Evolutionary conservation across 2,888 invertebrate species (phyloP), one percentile per base, ranked within the genome.

Genomic region (Perdita meconis): DNA sequence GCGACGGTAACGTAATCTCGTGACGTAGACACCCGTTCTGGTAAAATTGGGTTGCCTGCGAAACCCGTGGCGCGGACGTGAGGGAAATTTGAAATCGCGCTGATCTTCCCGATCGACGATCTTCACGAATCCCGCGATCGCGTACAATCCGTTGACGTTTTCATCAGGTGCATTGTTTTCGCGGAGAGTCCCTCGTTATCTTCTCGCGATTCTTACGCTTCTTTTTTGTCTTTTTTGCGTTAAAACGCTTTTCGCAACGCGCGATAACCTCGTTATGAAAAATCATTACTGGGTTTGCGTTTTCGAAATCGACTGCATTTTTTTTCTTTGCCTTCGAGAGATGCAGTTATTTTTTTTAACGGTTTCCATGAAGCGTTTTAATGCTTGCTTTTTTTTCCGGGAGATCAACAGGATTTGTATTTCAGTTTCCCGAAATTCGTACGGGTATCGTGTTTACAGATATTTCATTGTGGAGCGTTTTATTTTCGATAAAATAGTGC

Each of bases 211-310:
- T 2, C 6, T n/a, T n/a, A n/a, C n/a, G 16, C 10, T 19, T 34
- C 4, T 16, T 36, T 34, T 19, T 55, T 26, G n/a, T n/a, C n/a
- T 30, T 22, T 16, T 8, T 47, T 16, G 3, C 8, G n/a, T 30
- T 6, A 47, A 22, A 38, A 22, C 1, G 8, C 1, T 12, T n/a
- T 36, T 10, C 12, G 38, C 38, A 10, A 36, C 0, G 8, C 16
- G 26, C 56, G 57, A 70, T 70, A 56, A 65, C 42, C 26, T 38
- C 30, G 22, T 65, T 56, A 30, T 38, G 16, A 22, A 6, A 19
- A 24, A n/a, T 5, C 1, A 19, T 44, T 19, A 44, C 19, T 44
- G 2, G 44, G 44, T 44, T 16, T 16, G 44, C 44, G 16, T 44
- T 44, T 1, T 16, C 16, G 44, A 44, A 16, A 44, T 1, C 16